Conservation (phyloP, 2,113 vertebrate species). For the Python bivittatus region DNA sequence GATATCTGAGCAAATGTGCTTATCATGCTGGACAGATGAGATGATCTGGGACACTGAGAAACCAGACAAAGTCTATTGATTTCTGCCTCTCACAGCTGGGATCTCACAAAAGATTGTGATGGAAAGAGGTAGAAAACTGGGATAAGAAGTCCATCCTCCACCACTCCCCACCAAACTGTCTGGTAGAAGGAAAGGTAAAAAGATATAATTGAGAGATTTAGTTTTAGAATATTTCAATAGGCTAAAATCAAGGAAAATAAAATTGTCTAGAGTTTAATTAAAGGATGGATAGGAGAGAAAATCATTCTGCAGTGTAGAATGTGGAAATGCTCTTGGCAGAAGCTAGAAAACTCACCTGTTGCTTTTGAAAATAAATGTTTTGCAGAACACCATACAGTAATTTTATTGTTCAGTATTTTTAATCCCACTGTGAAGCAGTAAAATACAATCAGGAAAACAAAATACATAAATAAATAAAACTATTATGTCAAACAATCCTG, state of each 20-base stretch:
- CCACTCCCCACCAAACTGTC: no score
- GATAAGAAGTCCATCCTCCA: neutral
- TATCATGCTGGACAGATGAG: neutral
- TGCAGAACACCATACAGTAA: no score
- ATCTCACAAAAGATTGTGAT: slow-evolving; percentile 2
- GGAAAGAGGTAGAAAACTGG: no score
- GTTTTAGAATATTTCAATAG: neutral
- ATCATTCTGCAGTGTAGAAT: no score
- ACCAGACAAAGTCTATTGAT: neutral
- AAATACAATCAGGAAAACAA: no score
- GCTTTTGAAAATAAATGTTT: no score
- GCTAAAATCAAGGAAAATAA: neutral
- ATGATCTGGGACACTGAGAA: neutral
- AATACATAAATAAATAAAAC: no score
- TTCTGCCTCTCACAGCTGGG: neutral
- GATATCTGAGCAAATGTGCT: neutral
- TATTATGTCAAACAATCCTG: no score
- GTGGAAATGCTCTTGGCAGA: no score
- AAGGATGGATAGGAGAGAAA: neutral
- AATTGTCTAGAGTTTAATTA: neutral
- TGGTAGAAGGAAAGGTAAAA: neutral
- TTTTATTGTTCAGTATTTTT: no score
- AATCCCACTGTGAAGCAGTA: no score
- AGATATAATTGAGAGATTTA: neutral
- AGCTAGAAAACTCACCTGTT: no score